Conservation (phyloP, 2,888 invertebrate species). For the Clivina fossor region DNA sequence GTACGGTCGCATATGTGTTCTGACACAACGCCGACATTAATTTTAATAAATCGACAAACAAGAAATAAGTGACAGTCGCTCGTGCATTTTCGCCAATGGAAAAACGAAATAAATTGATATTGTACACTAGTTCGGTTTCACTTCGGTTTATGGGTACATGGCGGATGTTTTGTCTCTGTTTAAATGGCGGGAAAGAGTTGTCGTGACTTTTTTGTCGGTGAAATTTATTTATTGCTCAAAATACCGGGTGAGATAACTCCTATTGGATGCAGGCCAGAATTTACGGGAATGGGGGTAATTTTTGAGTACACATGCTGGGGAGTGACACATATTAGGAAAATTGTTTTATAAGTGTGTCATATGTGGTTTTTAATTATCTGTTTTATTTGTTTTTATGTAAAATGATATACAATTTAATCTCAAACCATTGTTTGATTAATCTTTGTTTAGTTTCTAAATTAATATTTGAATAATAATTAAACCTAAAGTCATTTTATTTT, state of each 20-base stretch:
- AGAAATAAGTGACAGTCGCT: conserved; percentile 8
- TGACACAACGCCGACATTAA: conserved; percentile 6
- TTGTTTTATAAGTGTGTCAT: no score
- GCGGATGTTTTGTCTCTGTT: neutral
- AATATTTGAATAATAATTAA: no score
- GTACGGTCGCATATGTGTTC: conserved; percentile 11
- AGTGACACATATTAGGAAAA: no score
- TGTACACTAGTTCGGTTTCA: neutral
- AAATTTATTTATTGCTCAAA: neutral
- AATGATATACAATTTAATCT: no score
- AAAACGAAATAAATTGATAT: neutral
- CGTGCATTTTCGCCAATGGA: neutral
- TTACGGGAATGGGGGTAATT: neutral
- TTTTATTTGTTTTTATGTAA: no score
- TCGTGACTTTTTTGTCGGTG: no score
- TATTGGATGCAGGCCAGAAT: neutral
- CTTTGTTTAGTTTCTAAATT: no score
- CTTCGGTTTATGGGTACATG: neutral
- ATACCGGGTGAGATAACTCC: neutral
- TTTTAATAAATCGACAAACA: conserved; percentile 16
- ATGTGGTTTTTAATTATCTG: no score
- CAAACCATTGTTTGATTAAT: no score
- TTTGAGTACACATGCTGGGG: no score
- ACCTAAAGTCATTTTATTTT: no score
- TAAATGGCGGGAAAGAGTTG: no score